A percentile compares a stretch with the other conserved stretches of the same genome.
phyloP scores from a whole-genome alignment of 1,140 invertebrate genomes.

The Eumaeus atala region DNA sequence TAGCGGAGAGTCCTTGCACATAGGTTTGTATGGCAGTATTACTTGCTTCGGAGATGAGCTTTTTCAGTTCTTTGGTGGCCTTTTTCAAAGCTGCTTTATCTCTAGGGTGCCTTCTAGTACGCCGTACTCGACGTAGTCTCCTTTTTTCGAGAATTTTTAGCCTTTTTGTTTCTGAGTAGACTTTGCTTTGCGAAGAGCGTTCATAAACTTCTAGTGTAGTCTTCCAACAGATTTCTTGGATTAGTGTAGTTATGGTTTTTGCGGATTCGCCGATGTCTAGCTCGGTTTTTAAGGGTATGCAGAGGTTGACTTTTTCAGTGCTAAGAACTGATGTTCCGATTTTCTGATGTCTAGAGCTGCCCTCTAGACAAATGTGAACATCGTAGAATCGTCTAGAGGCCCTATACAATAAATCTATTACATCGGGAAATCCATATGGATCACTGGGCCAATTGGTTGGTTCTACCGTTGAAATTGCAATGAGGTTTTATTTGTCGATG shows the following conservation, averaged over 20 bases:
- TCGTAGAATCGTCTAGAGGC: not conserved
- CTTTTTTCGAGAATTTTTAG: not conserved
- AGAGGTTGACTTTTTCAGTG: not conserved
- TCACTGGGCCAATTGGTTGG: constrained; percentile 7
- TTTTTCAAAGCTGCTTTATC: too few relatives aligned
- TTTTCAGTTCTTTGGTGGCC: too few relatives aligned
- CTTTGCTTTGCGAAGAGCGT: too few relatives aligned
- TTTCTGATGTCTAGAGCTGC: not conserved
- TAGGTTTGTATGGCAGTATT: too few relatives aligned
- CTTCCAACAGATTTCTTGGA: too few relatives aligned
- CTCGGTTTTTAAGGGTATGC: not conserved
- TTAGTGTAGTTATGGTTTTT: not conserved
- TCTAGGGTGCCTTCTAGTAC: not conserved
- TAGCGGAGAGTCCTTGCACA: too few relatives aligned
- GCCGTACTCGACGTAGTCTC: not conserved
- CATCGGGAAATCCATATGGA: not conserved
- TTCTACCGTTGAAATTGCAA: constrained; percentile 3
- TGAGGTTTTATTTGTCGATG: not conserved
- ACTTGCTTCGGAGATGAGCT: too few relatives aligned
- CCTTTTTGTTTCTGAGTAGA: too few relatives aligned
- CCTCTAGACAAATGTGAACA: not conserved
- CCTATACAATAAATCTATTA: not conserved
- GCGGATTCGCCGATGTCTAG: not conserved
- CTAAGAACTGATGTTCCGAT: not conserved
- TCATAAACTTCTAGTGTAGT: too few relatives aligned